These are phyloP conservation scores for Diorhabda sublineata DNA, from an alignment of 1,140 invertebrate genomes.

Conservation along the genomic window DNA sequence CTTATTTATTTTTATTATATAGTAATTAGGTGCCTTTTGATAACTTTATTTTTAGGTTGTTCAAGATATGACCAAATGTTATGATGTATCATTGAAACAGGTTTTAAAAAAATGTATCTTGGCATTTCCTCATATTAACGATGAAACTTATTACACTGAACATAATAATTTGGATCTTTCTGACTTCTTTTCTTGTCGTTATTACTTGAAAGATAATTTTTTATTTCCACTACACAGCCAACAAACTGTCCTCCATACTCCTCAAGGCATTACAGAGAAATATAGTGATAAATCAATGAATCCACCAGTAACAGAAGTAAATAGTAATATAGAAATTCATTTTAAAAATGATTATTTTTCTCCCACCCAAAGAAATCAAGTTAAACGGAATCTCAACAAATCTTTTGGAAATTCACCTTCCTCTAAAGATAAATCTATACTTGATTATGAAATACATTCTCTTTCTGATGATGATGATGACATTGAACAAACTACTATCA, in stretches of 20 bases:
- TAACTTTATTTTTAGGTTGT: slow-evolving; percentile 7
- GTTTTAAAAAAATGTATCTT: slow-evolving; percentile 5
- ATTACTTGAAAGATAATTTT: background rate
- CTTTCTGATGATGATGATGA: slow-evolving; percentile 21
- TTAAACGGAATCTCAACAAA: slow-evolving; percentile 14
- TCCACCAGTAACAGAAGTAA: background rate
- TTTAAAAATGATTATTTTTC: background rate
- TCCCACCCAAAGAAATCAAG: background rate
- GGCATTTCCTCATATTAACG: background rate
- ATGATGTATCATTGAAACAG: background rate
- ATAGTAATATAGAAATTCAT: background rate
- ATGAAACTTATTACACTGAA: background rate
- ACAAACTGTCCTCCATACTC: background rate
- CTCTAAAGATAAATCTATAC: slow-evolving; percentile 8
- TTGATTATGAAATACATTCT: slow-evolving; percentile 25
- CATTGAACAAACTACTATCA: slow-evolving; percentile 2
- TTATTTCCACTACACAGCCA: background rate
- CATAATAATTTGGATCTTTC: background rate
- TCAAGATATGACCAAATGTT: slow-evolving; percentile 4
- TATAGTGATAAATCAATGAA: background rate
- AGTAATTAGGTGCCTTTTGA: background rate
- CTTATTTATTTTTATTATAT: background rate
- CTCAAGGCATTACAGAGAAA: background rate
- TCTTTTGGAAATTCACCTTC: slow-evolving; percentile 7
- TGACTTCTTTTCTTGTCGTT: background rate